A percentile compares a stretch with the other conserved stretches of the same genome.
These are phyloP conservation scores for Betta splendens DNA, from an alignment of 2,797 vertebrate genomes.

Conservation along the genomic window DNA sequence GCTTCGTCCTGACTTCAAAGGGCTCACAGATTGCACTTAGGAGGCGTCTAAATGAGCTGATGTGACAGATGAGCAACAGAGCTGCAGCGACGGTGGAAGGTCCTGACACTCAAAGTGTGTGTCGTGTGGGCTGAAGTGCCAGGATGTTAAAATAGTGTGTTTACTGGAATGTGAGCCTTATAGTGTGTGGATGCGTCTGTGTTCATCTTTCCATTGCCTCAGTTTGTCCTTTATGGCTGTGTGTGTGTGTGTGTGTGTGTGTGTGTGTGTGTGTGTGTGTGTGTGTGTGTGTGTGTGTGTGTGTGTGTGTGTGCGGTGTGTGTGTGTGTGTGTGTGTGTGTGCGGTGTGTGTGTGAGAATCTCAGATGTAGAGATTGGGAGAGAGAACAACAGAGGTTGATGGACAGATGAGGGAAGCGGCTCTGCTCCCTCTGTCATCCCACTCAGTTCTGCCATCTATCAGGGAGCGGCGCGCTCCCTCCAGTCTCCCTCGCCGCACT, in stretches of 20 bases:
- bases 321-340: too few species aligned
- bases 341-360: too few species aligned
- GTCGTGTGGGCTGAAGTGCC: conserved; percentile 6
- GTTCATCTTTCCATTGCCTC: conserved; percentile 17
- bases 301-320: conserved; percentile 6
- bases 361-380: conserved; percentile 36
- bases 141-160: neutral
- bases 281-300: conserved; percentile 1
- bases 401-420: conserved; percentile 59
- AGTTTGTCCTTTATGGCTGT: conserved; percentile 11
- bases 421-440: conserved; percentile 64
- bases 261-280: neutral
- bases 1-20: conserved; percentile 73
- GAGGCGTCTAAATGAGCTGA: conserved; percentile 63
- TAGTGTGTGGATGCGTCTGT: neutral
- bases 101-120: conserved; percentile 19
- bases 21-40: conserved; percentile 51
- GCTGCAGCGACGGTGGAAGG: conserved; percentile 46
- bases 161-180: neutral
- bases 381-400: conserved; percentile 47
- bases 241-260: neutral
- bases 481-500: conserved; percentile 35
- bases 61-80: conserved; percentile 57
- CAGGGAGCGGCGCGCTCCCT: conserved; percentile 48
- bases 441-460: conserved; percentile 58